Conservation (phyloP, 2,113 vertebrate genomes). For the Melanostigma gelatinosum region DNA sequence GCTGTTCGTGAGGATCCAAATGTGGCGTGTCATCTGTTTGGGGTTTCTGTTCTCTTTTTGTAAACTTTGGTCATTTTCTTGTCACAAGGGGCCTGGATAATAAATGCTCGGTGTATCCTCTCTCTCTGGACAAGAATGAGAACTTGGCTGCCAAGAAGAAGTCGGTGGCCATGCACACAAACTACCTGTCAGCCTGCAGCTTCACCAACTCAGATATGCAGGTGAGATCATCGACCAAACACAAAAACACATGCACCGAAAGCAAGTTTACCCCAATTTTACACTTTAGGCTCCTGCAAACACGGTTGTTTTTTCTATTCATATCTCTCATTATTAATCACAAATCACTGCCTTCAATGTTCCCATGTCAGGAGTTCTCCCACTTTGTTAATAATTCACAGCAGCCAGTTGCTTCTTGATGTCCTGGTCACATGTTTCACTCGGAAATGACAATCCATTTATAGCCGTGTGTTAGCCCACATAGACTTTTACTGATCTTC, state of each 20-base stretch:
- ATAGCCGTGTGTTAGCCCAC: constrained; percentile 20
- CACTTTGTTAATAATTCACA: constrained; percentile 65
- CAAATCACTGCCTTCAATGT: constrained; percentile 49
- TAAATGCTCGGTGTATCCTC: constrained; percentile 98
- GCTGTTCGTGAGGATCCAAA: not conserved
- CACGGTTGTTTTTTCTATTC: constrained; percentile 1
- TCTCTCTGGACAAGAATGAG: constrained; percentile 99
- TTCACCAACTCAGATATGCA: constrained; percentile 99
- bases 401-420: constrained; percentile 19
- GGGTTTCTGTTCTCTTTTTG: not conserved
- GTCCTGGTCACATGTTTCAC: constrained; percentile 51
- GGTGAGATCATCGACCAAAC: constrained; percentile 76
- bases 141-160: constrained; percentile 99
- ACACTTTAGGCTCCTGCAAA: not conserved
- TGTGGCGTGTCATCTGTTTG: not conserved
- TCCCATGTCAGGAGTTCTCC: not conserved
- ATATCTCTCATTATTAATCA: constrained; percentile 29
- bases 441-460: constrained; percentile 51
- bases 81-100: constrained; percentile 92
- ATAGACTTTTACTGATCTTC: constrained; percentile 7
- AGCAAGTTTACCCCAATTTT: not conserved
- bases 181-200: constrained; percentile 98
- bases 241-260: not conserved
- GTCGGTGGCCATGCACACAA: constrained; percentile 99
- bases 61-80: constrained; percentile 18